Base-by-base conservation (phyloP, 2,888 invertebrate species). In the Chloromyia formosa region DNA sequence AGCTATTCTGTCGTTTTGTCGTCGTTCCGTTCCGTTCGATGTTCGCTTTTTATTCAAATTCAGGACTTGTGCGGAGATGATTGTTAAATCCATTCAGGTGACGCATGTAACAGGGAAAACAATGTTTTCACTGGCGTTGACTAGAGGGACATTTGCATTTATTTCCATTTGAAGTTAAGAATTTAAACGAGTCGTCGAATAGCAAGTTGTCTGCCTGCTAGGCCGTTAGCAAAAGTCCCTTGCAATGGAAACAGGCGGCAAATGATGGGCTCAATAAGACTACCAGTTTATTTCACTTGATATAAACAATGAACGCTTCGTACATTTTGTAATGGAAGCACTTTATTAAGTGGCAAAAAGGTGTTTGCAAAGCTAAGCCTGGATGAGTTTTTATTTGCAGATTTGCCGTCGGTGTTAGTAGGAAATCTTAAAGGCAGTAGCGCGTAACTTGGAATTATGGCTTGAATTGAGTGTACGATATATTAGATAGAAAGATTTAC, bases 51-150 rank as follows among this genome's bases (percentile, higher is more conserved):
- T 56, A 71, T 71, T 71, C 58, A 71, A 71, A 71, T 71, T 71
- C 71, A 71, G 58, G 53, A 40, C 71, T 71, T 71, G 71, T 71
- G 12, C 71, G 71, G 40, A 71, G 42, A 71, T 71, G 71, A 71
- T 71, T 56, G 71, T 71, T 71, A 71, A 71, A 71, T 71, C 71
- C 58, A 71, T 71, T 58, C 71, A 71, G 58, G 71, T 71, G 58
- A 71, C 71, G 71, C 71, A 49, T 71, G 58, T 58, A 71, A 58
- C 58, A 71, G 42, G 42, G 56, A 71, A 71, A 71, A 58, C 71
- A 71, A 40, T 58, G 35, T 71, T 71, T 35, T 16, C 40, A n/a
- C 71, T 42, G 22, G 16, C 71, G 35, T 40, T 49, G 66, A 56
- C 71, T 40, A 40, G 58, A 22, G n/a, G 56, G 14, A 49, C 58